Evolutionary conservation across 2,888 invertebrate genomes (phyloP), one percentile per base, ranked within the genome.

Genomic region (Subacronicta megacephala): DNA sequence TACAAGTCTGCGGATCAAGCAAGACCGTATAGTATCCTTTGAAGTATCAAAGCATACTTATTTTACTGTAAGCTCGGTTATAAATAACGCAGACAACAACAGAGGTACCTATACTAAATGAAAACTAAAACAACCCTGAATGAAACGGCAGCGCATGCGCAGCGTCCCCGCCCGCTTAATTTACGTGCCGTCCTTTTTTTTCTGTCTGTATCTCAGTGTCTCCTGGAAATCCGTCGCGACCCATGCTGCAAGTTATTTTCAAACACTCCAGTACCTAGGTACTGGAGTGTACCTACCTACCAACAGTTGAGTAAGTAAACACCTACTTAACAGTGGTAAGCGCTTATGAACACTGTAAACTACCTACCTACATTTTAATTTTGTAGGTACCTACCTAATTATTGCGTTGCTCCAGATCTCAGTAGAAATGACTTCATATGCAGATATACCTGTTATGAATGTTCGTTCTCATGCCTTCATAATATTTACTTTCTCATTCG

Each of bases 171-270:
- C 73, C 72, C 75, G 75, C 71, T 81, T 85, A 85, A 87, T 85
- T 87, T 85, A 86, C 78, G 76, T 79, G 76, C 73, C 52, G 73
- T 66, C 81, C 61, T 69, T 88, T 85, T 89, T 90, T 90, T 91
- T 92, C 77, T 88, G 88, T 89, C 84, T 88, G 89, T 78, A 77
- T 75, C 81, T 82, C 75, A n/a, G 76, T 80, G 81, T 81, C 86
- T 91, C 91, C 84, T 90, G 90, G 90, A 90, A 92, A 90, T 88
- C 75, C 64, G 89, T 85, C 89, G 85, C 84, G 84, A 83, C 85
- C 73, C 46, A 82, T 84, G 73, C 78, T 78, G 68, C 69, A 73
- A 76, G 84, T 87, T 93, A 92, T 92, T 92, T 92, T 85, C 78
- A 84, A 82, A 70, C 80, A 65, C 70, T 57, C 5, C n/a, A n/a